A percentile compares a stretch with the other conserved stretches of the same genome.
These are phyloP conservation scores for Parazoanthus atlanticus DNA, from an alignment of 92 coral and sea anemone genomes.

Conservation along the genomic window DNA sequence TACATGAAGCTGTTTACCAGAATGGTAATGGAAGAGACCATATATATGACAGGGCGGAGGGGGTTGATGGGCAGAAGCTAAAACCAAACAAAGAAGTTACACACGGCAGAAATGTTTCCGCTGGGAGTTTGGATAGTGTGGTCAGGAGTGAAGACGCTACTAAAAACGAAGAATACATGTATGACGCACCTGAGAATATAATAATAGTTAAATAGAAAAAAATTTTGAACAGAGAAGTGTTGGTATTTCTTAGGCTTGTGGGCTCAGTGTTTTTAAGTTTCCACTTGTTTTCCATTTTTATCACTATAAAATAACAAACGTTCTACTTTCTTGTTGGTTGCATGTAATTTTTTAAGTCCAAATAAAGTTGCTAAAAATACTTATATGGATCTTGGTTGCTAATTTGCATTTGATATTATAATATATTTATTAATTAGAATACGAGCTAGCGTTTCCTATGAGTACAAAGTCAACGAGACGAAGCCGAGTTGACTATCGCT, in stretches of 20 bases:
- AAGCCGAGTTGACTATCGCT: too few species aligned
- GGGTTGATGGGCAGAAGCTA: background rate
- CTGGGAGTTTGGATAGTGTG: background rate
- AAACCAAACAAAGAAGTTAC: background rate
- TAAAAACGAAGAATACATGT: background rate
- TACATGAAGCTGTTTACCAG: background rate
- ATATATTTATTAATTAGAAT: too few species aligned
- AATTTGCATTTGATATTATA: too few species aligned
- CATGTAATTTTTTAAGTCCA: too few species aligned
- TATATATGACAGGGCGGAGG: constrained; percentile 1
- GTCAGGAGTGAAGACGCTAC: background rate
- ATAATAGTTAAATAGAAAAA: background rate
- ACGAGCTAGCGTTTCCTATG: too few species aligned
- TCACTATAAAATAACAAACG: too few species aligned
- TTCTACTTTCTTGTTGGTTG: too few species aligned
- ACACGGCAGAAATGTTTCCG: background rate
- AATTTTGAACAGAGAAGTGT: background rate
- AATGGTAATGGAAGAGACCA: background rate
- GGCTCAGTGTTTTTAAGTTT: too few species aligned
- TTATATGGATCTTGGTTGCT: too few species aligned
- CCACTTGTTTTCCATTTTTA: too few species aligned
- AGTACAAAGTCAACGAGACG: too few species aligned
- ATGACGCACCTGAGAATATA: constrained; percentile 11
- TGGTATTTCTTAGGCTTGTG: background rate
- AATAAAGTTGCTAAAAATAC: too few species aligned